Percentiles rank a stretch among this genome's conserved stretches.
phyloP scores from a whole-genome alignment of 2,888 invertebrate species.

The Ypsolopha sequella region DNA sequence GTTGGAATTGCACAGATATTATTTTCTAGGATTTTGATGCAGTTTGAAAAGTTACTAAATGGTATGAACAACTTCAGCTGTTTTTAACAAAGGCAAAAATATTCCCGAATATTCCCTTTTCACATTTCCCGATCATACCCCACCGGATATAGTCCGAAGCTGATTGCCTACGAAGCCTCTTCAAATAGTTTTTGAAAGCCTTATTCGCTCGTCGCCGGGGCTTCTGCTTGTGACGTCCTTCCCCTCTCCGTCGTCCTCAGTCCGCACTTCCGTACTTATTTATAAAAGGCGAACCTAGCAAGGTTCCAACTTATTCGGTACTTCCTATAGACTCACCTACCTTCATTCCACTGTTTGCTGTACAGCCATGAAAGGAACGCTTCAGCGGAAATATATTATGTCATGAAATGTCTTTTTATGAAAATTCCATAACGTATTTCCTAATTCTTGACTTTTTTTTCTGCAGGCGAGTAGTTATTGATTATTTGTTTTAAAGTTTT shows the following conservation, averaged over 20 bases:
- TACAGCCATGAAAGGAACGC: neutral
- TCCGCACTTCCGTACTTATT: constrained; percentile 41
- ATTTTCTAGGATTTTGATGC: too few species aligned
- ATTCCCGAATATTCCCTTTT: constrained; percentile 1
- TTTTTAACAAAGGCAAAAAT: neutral
- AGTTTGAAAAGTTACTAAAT: neutral
- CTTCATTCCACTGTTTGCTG: constrained; percentile 6
- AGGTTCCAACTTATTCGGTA: constrained; percentile 40
- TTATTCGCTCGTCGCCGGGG: constrained; percentile 22
- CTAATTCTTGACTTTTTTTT: too few species aligned
- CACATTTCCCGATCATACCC: constrained; percentile 13
- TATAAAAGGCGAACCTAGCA: constrained; percentile 45
- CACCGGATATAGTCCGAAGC: constrained; percentile 17
- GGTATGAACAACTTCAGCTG: too few species aligned
- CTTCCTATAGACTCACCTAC: constrained; percentile 26
- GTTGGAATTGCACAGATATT: too few species aligned
- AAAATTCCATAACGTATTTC: too few species aligned
- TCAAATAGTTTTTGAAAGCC: constrained; percentile 60
- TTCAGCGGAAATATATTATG: too few species aligned
- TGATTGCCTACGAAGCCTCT: constrained; percentile 51
- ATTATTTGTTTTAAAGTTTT: too few species aligned
- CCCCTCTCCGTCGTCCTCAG: constrained; percentile 17
- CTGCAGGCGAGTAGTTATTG: too few species aligned
- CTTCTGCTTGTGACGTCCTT: constrained; percentile 29
- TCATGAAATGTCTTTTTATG: too few species aligned